A percentile compares a stretch with the other conserved stretches of the same genome.
These are phyloP conservation scores for Boulengeromyrus knoepffleri DNA, from an alignment of 2,113 vertebrate genomes.

Conservation along the genomic window DNA sequence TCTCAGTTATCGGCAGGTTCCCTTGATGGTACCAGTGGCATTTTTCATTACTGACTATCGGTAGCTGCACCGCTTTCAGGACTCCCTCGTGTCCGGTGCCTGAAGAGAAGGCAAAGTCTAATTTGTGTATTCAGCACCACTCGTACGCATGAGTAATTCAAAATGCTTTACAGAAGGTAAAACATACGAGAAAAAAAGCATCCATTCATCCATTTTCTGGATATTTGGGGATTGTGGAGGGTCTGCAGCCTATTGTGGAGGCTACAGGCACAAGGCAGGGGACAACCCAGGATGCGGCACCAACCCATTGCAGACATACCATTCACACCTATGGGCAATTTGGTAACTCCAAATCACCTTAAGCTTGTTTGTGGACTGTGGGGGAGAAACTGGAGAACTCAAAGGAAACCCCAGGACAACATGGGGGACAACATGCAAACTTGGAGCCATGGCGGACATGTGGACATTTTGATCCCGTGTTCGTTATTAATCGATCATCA, in stretches of 20 bases:
- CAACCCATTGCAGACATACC: not conserved
- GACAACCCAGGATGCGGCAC: not conserved
- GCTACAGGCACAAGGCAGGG: not conserved
- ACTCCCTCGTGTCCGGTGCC: slow-evolving; percentile 76
- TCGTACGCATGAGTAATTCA: not conserved
- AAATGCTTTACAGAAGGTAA: not conserved
- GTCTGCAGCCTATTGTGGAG: not conserved
- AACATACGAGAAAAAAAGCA: not conserved
- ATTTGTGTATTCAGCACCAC: not conserved
- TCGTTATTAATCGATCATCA: not conserved
- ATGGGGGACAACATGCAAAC: not conserved
- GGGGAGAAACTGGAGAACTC: not conserved
- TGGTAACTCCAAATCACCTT: not conserved
- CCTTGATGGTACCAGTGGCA: slow-evolving; percentile 82
- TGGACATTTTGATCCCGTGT: not conserved
- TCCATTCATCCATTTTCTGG: not conserved
- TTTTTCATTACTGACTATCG: slow-evolving; percentile 75
- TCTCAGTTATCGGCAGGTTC: slow-evolving; percentile 77
- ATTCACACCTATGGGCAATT: not conserved
- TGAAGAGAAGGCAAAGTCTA: slow-evolving; percentile 40
- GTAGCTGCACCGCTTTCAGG: slow-evolving; percentile 74
- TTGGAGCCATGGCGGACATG: not conserved
- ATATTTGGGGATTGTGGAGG: not conserved
- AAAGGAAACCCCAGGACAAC: not conserved
- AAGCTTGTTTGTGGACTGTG: not conserved